Base-by-base conservation (phyloP, 1,140 invertebrate genomes). In the Pseudomyrmex pallidus region DNA sequence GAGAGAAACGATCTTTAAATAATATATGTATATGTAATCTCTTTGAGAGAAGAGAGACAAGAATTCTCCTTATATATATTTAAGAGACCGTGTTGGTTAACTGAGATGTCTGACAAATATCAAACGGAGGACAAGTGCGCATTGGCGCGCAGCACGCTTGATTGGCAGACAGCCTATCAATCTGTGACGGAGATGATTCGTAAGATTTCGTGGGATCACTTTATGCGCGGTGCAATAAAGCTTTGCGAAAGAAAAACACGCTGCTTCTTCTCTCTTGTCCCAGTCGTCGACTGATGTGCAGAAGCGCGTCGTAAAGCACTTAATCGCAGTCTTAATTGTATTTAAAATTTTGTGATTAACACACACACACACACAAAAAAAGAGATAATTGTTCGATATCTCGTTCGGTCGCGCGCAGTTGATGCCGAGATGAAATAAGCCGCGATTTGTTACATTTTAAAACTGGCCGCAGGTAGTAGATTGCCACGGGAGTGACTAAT, bases 391-490 rank as follows among this genome's bases (percentile, higher is more conserved):
- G 8, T 48, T 7, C 17, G 56, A 48, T 72, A 72, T 59, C 46
- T 59, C 54, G 76, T 50, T 80, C 25, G 48, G 25, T 17, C 52
- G 22, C 17, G 22, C 17, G 74, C 22, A 59, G 17, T 78, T 54
- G 44, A 78, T 72, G 66, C 12, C 54, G 35, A 78, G 35, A 8
- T 15, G 56, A 70, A 70, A 70, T 48, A 15, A 46, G 44, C 12
- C 52, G 76, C 44, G 66, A 80, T 72, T 80, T 80, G 57, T 80
- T 70, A 67, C 76, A 20, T 72, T 48, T 44, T 59, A 80, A 80
- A 80, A 72, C 56, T 56, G 78, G 70, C 64, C 61, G 48, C 67
- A 77, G 76, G 83, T 84, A 82, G 59, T 68, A 74, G 74, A 77
- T 72, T 62, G 57, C 83, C 57, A 50, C 44, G 57, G 64, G 66